phyloP scores from a whole-genome alignment of 2,888 invertebrate species.

The Candidula unifasciata region DNA sequence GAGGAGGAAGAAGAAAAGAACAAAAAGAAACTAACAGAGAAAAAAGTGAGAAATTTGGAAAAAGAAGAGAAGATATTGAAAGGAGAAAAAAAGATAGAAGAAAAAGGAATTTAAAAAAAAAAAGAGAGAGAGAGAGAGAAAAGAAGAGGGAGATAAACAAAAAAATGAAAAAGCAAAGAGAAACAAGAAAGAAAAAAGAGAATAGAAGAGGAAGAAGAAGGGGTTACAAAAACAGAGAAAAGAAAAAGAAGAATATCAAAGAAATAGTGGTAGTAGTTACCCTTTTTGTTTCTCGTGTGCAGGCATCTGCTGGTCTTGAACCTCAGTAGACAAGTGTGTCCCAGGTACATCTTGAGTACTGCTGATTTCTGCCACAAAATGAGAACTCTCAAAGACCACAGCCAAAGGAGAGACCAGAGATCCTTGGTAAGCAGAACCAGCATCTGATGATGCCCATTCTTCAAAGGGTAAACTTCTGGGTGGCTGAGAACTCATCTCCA shows the following conservation, averaged over 20 bases:
- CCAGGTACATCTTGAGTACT: neutral
- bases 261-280: neutral
- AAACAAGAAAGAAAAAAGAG: too few species aligned
- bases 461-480: neutral
- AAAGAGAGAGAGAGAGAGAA: too few species aligned
- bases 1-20: neutral
- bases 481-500: neutral
- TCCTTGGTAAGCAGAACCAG: neutral
- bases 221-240: neutral
- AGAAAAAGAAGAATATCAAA: neutral
- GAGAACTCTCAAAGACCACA: neutral
- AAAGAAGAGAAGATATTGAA: too few species aligned
- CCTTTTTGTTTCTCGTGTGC: constrained; percentile 18
- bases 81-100: too few species aligned
- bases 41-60: too few species aligned
- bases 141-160: too few species aligned
- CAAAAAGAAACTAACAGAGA: too few species aligned
- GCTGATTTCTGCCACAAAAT: neutral
- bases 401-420: neutral
- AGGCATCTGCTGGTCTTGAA: neutral
- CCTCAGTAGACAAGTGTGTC: neutral
- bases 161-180: too few species aligned
- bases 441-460: neutral
- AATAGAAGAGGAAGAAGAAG: neutral
- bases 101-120: too few species aligned